These are phyloP conservation scores for Eulemur mongoz DNA, from an alignment of 2,797 vertebrate species.

Conservation along the genomic window DNA sequence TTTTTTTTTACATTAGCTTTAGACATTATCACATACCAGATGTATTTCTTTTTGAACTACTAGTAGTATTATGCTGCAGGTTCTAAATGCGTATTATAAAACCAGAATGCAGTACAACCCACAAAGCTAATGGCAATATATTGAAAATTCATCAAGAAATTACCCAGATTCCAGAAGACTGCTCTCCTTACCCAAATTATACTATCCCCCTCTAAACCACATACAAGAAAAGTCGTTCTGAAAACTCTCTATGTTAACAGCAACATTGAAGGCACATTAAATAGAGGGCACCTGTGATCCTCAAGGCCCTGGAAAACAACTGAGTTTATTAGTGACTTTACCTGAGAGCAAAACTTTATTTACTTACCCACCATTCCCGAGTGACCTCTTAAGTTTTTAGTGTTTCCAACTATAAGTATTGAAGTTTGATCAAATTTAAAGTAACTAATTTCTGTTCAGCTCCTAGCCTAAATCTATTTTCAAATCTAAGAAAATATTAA, in stretches of 20 bases:
- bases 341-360: neutral
- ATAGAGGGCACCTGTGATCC: neutral
- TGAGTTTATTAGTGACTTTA: neutral
- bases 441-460: neutral
- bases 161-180: neutral
- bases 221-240: neutral
- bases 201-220: neutral
- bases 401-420: neutral
- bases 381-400: neutral
- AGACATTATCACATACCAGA: neutral
- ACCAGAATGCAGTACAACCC: neutral
- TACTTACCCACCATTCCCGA: neutral
- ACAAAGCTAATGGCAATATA: neutral
- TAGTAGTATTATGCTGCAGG: neutral
- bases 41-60: neutral
- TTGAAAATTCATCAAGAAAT: slow-evolving; percentile 46
- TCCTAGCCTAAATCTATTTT: neutral
- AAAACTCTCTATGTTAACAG: neutral
- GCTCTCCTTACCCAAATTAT: neutral
- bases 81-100: slow-evolving; percentile 4
- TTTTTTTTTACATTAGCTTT: neutral
- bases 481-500: neutral
- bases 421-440: slow-evolving; percentile 30
- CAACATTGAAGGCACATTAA: neutral
- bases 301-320: neutral